These are phyloP conservation scores for Crenuchus spilurus DNA, from an alignment of 2,797 vertebrate species.

Conservation along the genomic window DNA sequence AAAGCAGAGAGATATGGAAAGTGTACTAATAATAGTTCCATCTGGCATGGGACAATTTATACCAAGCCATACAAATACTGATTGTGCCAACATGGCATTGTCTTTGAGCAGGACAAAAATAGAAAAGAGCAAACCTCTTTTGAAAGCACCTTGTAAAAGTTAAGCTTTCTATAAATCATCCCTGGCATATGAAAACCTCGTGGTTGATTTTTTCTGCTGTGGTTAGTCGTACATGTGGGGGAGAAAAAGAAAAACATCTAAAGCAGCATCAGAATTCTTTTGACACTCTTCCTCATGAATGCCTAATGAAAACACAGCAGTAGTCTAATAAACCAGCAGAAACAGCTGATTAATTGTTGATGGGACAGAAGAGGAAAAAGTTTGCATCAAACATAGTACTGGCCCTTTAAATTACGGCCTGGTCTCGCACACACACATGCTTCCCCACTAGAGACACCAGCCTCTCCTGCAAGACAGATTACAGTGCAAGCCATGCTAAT, in stretches of 20 bases:
- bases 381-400: constrained; percentile 53
- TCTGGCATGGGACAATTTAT: constrained; percentile 2
- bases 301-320: constrained; percentile 14
- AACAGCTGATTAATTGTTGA: constrained; percentile 45
- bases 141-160: constrained; percentile 32
- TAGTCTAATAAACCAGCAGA: constrained; percentile 33
- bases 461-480: constrained; percentile 82
- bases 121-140: neutral
- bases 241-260: neutral
- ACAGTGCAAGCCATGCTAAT: constrained; percentile 82
- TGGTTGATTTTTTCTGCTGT: constrained; percentile 27
- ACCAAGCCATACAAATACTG: neutral
- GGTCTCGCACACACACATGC: constrained; percentile 69
- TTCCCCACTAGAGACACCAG: constrained; percentile 74
- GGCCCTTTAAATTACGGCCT: constrained; percentile 73
- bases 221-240: constrained; percentile 28
- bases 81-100: constrained; percentile 5
- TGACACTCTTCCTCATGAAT: neutral
- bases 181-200: constrained; percentile 25
- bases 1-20: constrained; percentile 30
- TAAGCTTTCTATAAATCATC: constrained; percentile 44
- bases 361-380: constrained; percentile 38
- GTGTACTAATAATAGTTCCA: constrained; percentile 13
- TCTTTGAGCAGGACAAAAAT: neutral
- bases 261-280: neutral